Evolutionary conservation across 2,888 invertebrate genomes (phyloP).

Genomic region (Luperina nickerlii): DNA sequence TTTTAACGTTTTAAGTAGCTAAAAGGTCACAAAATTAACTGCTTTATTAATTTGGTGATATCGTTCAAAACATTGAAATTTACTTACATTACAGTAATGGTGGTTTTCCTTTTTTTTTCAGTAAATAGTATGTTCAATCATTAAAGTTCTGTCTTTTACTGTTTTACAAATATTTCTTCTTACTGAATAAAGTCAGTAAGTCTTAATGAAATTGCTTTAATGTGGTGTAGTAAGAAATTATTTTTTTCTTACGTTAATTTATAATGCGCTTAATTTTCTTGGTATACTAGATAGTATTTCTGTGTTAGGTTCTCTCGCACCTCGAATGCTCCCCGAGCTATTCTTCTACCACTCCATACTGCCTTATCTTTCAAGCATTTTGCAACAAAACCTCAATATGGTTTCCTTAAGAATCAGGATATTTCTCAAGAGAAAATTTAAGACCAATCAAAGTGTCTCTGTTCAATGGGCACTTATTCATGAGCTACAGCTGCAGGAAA

Average conservation of each 20-base stretch:
- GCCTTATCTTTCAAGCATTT: not conserved
- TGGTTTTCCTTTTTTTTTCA: too few species aligned
- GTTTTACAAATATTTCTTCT: too few species aligned
- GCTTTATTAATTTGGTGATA: too few species aligned
- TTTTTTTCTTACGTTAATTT: conserved; percentile 10
- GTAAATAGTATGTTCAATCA: too few species aligned
- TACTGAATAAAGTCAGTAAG: too few species aligned
- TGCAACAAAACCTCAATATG: not conserved
- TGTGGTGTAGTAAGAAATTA: too few species aligned
- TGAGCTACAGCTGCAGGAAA: conserved; percentile 13
- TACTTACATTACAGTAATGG: too few species aligned
- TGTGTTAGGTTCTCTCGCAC: not conserved
- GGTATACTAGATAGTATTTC: not conserved
- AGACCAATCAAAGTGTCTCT: conserved; percentile 9
- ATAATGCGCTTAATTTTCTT: conserved; percentile 15
- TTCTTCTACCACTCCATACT: not conserved
- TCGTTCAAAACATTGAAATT: too few species aligned
- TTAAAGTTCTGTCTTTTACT: too few species aligned
- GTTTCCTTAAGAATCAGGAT: not conserved
- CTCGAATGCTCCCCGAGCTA: not conserved
- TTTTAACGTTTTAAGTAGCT: too few species aligned
- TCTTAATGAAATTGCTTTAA: too few species aligned
- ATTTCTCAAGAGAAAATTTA: conserved; percentile 13
- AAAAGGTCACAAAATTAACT: too few species aligned
- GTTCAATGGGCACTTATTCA: conserved; percentile 19